Percentiles rank a stretch among this genome's conserved stretches.
Conservation (phyloP, 2,888 invertebrate species). For the Saturnia japonica region DNA sequence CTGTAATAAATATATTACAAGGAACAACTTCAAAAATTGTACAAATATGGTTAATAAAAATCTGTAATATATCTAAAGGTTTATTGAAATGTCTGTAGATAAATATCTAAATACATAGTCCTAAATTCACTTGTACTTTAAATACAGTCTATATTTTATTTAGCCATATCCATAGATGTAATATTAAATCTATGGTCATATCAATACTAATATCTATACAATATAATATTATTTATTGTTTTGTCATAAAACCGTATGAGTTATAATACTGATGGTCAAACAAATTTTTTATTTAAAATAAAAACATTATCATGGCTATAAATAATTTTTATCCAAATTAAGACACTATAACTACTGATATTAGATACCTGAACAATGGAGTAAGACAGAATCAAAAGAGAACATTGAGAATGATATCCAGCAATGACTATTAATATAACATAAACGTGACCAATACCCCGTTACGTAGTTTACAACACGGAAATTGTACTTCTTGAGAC, state of each 20-base stretch:
- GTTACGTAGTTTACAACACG: neutral
- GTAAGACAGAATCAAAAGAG: neutral
- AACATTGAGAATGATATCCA: neutral
- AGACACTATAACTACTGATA: neutral
- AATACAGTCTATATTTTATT: neutral
- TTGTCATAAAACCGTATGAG: neutral
- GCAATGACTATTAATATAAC: neutral
- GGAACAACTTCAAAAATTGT: neutral
- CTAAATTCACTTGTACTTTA: neutral
- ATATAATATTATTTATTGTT: neutral
- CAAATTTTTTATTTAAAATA: neutral
- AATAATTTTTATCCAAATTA: neutral
- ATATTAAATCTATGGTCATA: neutral
- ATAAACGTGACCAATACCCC: neutral
- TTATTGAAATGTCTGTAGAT: conserved; percentile 17
- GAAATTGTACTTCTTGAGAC: neutral
- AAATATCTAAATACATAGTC: conserved; percentile 4
- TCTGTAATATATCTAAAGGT: neutral
- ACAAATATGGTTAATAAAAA: neutral
- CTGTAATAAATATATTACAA: no score
- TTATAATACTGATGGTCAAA: neutral
- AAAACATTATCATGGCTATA: neutral
- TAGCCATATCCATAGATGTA: neutral
- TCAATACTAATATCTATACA: neutral
- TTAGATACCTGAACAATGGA: neutral